Evolutionary conservation across 2,888 invertebrate species (phyloP).

Genomic region (Latheticus oryzae): DNA sequence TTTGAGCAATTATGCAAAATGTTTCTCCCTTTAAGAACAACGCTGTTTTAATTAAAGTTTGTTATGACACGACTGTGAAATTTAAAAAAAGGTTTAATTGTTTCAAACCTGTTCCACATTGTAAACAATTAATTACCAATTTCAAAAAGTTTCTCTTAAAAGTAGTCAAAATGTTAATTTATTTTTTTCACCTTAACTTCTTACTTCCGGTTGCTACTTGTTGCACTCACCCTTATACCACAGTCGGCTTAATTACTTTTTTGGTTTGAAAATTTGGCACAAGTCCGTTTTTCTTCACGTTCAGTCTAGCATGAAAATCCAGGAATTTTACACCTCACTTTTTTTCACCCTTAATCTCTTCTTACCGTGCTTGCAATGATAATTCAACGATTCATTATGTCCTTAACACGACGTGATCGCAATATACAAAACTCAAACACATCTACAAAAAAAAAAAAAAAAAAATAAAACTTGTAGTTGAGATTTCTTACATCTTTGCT

Average conservation of each 20-base stretch:
- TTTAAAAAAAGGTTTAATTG: slow-evolving; percentile 11
- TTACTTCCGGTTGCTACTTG: too few relatives aligned
- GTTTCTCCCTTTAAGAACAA: slow-evolving; percentile 16
- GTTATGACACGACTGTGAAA: slow-evolving; percentile 11
- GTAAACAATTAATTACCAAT: too few relatives aligned
- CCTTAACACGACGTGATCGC: too few relatives aligned
- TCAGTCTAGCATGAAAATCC: slow-evolving; percentile 28
- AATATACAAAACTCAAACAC: too few relatives aligned
- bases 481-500: too few relatives aligned
- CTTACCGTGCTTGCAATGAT: slow-evolving; percentile 12
- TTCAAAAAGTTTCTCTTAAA: too few relatives aligned
- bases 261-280: slow-evolving; percentile 8
- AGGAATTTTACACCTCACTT: slow-evolving; percentile 31
- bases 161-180: too few relatives aligned
- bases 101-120: too few relatives aligned
- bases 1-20: slow-evolving; percentile 35
- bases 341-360: slow-evolving; percentile 29
- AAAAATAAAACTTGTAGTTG: too few relatives aligned
- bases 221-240: background rate
- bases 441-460: too few relatives aligned
- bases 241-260: slow-evolving; percentile 25
- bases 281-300: slow-evolving; percentile 5
- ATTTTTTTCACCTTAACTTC: too few relatives aligned
- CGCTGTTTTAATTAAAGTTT: slow-evolving; percentile 39
- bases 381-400: too few relatives aligned